A percentile compares a stretch with the other conserved stretches of the same genome.
Evolutionary conservation across 2,113 vertebrate species (phyloP).

Genomic region (Tringa solitaria): DNA sequence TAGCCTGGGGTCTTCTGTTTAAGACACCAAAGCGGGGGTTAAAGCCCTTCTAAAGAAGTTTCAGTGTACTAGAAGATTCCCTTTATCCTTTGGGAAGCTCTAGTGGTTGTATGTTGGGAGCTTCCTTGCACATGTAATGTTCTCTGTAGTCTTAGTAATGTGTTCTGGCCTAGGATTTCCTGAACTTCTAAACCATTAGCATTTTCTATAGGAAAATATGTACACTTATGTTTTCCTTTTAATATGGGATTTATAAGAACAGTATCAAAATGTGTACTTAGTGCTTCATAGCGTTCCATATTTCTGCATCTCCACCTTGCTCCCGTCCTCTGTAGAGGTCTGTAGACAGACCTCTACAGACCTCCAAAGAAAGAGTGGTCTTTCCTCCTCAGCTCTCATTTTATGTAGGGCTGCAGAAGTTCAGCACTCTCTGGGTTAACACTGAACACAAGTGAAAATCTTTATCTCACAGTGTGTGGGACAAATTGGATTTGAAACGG

Average conservation of each 20-base stretch:
- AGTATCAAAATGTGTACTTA: background rate
- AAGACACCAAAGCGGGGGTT: background rate
- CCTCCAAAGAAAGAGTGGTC: too few relatives aligned
- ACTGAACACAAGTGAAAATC: slow-evolving; percentile 13
- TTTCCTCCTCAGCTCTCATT: background rate
- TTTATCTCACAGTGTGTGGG: slow-evolving; percentile 32
- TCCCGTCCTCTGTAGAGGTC: too few relatives aligned
- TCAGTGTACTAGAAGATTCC: background rate
- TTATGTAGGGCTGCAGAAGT: background rate
- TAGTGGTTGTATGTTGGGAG: background rate
- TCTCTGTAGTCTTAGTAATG: background rate
- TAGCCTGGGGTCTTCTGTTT: background rate
- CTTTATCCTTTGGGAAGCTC: background rate
- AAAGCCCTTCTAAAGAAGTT: background rate
- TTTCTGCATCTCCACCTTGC: background rate
- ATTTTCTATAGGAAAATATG: background rate
- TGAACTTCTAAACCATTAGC: background rate
- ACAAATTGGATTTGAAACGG: slow-evolving; percentile 50
- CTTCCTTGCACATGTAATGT: background rate
- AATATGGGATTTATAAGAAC: background rate
- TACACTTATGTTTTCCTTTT: background rate
- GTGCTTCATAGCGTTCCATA: background rate
- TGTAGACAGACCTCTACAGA: background rate
- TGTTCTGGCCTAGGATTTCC: background rate
- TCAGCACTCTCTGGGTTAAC: slow-evolving; percentile 10